Conservation (phyloP, 2,888 invertebrate species). For the Cyclophora albipunctata region DNA sequence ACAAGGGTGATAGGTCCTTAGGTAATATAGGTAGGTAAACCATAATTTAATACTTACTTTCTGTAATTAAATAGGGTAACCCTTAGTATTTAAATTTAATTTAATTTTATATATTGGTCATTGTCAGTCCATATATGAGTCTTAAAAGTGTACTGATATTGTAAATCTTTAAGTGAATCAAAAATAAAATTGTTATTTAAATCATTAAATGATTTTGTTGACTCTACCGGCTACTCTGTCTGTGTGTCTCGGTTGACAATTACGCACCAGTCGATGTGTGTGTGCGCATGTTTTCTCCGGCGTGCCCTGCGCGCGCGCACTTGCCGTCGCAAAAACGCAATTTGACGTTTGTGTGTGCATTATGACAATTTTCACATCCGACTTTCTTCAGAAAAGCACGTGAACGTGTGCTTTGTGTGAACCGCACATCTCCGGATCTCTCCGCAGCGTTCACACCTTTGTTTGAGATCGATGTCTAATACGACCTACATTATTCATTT, state of each 20-base stretch:
- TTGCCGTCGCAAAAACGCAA: conserved; percentile 51
- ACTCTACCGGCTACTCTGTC: conserved; percentile 12
- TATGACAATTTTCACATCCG: conserved; percentile 72
- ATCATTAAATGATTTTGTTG: too few species aligned
- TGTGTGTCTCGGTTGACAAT: conserved; percentile 31
- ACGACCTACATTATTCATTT: conserved; percentile 27
- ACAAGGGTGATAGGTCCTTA: too few species aligned
- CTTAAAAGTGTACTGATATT: too few species aligned
- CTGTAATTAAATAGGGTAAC: too few species aligned
- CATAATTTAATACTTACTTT: too few species aligned
- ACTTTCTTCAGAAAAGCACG: conserved; percentile 58
- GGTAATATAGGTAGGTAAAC: too few species aligned
- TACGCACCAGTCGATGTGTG: conserved; percentile 17
- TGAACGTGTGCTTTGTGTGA: conserved; percentile 38
- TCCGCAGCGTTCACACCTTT: conserved; percentile 54
- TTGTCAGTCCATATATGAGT: too few species aligned
- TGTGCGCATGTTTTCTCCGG: conserved; percentile 40
- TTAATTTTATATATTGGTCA: too few species aligned
- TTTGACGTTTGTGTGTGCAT: conserved; percentile 52
- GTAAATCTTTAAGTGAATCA: too few species aligned
- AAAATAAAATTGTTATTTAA: too few species aligned
- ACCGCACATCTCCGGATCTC: conserved; percentile 32
- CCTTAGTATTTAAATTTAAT: too few species aligned
- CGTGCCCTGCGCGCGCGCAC: conserved; percentile 32
- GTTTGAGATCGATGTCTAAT: conserved; percentile 49